Percentiles rank a stretch among this genome's conserved stretches.
phyloP scores from a whole-genome alignment of 2,113 vertebrate genomes.

The Poecilia latipinna region DNA sequence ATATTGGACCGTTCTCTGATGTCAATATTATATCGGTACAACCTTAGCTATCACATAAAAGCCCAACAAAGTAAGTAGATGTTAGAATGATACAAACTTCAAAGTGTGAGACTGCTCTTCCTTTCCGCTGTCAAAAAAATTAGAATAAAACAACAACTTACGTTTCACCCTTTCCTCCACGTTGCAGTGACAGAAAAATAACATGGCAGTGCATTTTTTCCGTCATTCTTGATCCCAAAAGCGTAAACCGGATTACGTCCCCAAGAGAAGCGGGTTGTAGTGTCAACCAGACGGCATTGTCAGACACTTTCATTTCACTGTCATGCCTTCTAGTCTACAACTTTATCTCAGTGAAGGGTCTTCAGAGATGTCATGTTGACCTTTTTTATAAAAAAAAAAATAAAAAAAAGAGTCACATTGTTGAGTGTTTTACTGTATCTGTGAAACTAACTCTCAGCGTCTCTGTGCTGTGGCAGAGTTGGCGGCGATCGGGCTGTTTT shows the following conservation, averaged over 20 bases:
- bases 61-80: too few relatives aligned
- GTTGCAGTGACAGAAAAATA: slow-evolving; percentile 4
- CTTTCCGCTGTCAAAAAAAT: too few relatives aligned
- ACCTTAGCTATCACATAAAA: too few relatives aligned
- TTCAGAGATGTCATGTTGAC: slow-evolving; percentile 17
- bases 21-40: too few relatives aligned
- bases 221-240: not conserved
- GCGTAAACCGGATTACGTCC: too few relatives aligned
- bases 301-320: slow-evolving; percentile 1
- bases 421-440: not conserved
- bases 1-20: too few relatives aligned
- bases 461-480: slow-evolving; percentile 81
- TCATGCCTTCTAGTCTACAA: not conserved
- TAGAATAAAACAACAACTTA: too few relatives aligned
- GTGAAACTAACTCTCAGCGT: slow-evolving; percentile 22
- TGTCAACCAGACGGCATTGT: not conserved
- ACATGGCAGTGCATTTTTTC: not conserved
- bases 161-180: not conserved
- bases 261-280: not conserved
- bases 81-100: too few relatives aligned
- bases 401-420: slow-evolving; percentile 5
- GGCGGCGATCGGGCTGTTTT: slow-evolving; percentile 86
- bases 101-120: too few relatives aligned
- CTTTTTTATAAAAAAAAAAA: slow-evolving; percentile 10
- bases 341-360: not conserved